Evolutionary conservation across 1,140 invertebrate genomes (phyloP), one percentile per base, ranked within the genome.

Genomic region (Atta colombica): DNA sequence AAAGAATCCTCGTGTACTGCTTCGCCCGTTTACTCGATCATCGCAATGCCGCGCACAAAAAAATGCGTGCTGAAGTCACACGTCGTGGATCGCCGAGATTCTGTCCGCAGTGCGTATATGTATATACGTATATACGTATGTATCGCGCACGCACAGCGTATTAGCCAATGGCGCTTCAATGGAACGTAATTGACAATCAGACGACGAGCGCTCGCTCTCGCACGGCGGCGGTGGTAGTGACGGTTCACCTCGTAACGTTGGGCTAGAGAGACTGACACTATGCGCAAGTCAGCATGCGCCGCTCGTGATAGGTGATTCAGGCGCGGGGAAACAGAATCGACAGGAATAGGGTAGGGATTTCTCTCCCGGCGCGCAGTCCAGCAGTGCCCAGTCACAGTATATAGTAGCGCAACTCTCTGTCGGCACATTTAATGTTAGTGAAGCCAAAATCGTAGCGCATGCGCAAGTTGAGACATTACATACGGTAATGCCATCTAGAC

Each of bases 211-310:
- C 39, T 65, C 75, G 60, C 16, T 65, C 77, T 61, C 55, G 12
- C 28, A 3, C 31, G 3, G 3, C 28, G 21, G 7, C 55, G 21
- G 16, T 35, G 35, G n/a, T 21, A 53, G 18, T 39, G 58, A 25
- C 58, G 16, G 8, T 49, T 74, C 39, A 49, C 69, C 80, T 60
- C 66, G 86, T 81, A 88, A 88, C 65, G 77, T 60, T 61, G 77
- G 89, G 66, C 82, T 75, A 8, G 77, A 65, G 65, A 81, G 80
- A 90, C 89, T 90, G 75, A 45, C 60, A 78, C 77, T 69, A 77
- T 61, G 60, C 35, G 86, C 78, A 53, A 82, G 53, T 16, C 69
- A 74, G n/a, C 35, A 69, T 49, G 74, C 69, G 80, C 35, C 55
- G 55, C 58, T 55, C 7, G 14, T 45, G 12, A 8, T 12, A 35